phyloP scores from a whole-genome alignment of 2,113 vertebrate genomes.

The Stigmatopora nigra region DNA sequence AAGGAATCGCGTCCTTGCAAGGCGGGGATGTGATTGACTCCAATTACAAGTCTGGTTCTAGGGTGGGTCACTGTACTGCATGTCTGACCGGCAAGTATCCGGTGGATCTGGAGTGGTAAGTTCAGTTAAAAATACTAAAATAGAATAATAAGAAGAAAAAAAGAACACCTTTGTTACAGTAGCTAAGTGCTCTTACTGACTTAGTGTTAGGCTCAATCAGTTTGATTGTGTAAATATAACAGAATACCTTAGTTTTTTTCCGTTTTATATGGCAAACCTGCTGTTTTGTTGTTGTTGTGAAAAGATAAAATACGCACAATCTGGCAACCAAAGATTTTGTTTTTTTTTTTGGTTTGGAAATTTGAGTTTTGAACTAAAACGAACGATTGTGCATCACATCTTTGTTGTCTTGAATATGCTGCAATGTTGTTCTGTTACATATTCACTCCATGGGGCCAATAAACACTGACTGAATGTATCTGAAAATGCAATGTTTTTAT shows the following conservation, averaged over 20 bases:
- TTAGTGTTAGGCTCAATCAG: not conserved
- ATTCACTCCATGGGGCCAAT: not conserved
- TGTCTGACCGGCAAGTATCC: constrained; percentile 95
- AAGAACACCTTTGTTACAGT: not conserved
- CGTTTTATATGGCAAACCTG: constrained; percentile 2
- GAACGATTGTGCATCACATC: not conserved
- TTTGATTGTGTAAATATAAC: not conserved
- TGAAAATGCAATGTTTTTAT: not conserved
- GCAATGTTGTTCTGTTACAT: not conserved
- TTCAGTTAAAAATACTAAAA: too few species aligned
- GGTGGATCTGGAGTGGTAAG: constrained; percentile 89
- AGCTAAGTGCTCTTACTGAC: not conserved
- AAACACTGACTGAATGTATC: not conserved
- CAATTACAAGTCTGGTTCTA: constrained; percentile 43
- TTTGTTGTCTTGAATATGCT: not conserved
- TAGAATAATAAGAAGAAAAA: too few species aligned
- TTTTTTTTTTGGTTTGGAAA: constrained; percentile 9
- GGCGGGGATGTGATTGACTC: constrained; percentile 64
- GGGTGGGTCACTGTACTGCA: constrained; percentile 84
- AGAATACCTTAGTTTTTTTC: not conserved
- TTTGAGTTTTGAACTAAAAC: constrained; percentile 9
- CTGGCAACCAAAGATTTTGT: constrained; percentile 30
- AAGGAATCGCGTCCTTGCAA: constrained; percentile 67
- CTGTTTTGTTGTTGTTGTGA: not conserved
- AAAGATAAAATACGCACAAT: constrained; percentile 11